Conservation (phyloP, 2,797 vertebrate genomes). For the Brachyrhaphis roseni region DNA sequence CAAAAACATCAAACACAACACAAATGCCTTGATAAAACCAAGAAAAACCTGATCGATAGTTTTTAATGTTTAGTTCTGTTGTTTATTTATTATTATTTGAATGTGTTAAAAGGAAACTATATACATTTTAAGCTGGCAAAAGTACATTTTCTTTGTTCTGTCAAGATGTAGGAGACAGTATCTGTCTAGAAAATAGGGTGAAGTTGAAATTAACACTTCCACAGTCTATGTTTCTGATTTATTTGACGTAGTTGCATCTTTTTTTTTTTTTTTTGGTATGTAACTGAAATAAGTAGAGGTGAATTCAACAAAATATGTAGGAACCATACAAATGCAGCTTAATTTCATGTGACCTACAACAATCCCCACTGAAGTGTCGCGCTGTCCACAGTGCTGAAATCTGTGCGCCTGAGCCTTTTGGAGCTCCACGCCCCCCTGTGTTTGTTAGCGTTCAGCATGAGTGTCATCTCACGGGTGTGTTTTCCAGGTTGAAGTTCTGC, state of each 20-base stretch:
- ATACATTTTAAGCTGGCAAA: not conserved
- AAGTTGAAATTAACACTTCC: not conserved
- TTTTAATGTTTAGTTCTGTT: not conserved
- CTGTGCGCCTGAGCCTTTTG: not conserved
- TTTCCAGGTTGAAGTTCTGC: slow-evolving; percentile 12
- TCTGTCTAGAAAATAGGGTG: not conserved
- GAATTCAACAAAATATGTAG: not conserved
- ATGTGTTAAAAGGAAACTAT: not conserved
- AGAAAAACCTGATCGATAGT: not conserved
- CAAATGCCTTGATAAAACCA: not conserved
- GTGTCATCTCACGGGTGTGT: slow-evolving; percentile 30
- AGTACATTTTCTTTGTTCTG: not conserved
- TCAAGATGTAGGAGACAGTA: not conserved
- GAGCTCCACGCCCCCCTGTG: slow-evolving; percentile 15
- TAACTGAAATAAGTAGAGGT: not conserved
- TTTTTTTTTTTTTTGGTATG: not conserved
- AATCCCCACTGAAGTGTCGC: not conserved
- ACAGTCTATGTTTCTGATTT: not conserved
- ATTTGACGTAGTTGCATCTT: not conserved
- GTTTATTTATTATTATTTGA: not conserved
- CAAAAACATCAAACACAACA: not conserved
- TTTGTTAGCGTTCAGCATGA: slow-evolving; percentile 35
- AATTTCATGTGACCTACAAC: not conserved
- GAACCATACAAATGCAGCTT: not conserved
- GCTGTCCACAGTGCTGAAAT: slow-evolving; percentile 12